These are phyloP conservation scores for Artibeus jamaicensis DNA, from an alignment of 2,797 vertebrate species.

Conservation along the genomic window DNA sequence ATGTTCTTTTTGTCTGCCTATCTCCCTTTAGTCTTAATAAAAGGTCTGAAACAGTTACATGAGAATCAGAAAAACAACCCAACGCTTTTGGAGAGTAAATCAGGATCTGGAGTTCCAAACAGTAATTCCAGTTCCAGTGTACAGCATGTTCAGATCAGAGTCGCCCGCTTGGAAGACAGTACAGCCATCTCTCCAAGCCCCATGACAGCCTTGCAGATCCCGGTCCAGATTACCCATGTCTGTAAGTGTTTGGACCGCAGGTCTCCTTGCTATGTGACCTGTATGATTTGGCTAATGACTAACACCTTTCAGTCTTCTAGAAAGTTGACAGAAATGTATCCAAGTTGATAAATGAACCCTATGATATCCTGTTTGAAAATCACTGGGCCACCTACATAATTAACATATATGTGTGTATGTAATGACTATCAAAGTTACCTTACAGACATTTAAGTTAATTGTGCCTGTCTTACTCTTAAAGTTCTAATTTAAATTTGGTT, in stretches of 20 bases:
- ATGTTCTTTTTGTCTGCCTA: slow-evolving; percentile 79
- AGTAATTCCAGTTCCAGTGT: slow-evolving; percentile 84
- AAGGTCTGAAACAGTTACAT: slow-evolving; percentile 95
- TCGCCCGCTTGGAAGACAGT: slow-evolving; percentile 92
- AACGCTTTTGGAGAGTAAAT: slow-evolving; percentile 86
- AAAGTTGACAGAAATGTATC: neutral
- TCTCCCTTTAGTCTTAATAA: slow-evolving; percentile 91
- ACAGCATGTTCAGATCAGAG: slow-evolving; percentile 91
- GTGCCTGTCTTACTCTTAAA: neutral
- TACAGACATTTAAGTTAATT: neutral
- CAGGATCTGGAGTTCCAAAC: slow-evolving; percentile 83
- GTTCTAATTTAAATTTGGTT: slow-evolving; percentile 12
- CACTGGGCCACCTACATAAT: neutral
- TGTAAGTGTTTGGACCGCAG: slow-evolving; percentile 85
- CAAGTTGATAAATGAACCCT: neutral
- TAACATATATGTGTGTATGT: neutral
- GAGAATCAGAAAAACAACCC: slow-evolving; percentile 87
- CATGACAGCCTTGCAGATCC: slow-evolving; percentile 93
- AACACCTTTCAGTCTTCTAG: neutral
- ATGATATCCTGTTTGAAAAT: neutral
- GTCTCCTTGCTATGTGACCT: neutral
- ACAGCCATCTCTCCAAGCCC: slow-evolving; percentile 85
- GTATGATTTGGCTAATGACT: neutral
- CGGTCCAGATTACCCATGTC: slow-evolving; percentile 97
- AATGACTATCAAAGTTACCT: neutral